A percentile compares a stretch with the other conserved stretches of the same genome.
These are phyloP conservation scores for Pimephales promelas DNA, from an alignment of 2,113 vertebrate genomes.

Conservation along the genomic window DNA sequence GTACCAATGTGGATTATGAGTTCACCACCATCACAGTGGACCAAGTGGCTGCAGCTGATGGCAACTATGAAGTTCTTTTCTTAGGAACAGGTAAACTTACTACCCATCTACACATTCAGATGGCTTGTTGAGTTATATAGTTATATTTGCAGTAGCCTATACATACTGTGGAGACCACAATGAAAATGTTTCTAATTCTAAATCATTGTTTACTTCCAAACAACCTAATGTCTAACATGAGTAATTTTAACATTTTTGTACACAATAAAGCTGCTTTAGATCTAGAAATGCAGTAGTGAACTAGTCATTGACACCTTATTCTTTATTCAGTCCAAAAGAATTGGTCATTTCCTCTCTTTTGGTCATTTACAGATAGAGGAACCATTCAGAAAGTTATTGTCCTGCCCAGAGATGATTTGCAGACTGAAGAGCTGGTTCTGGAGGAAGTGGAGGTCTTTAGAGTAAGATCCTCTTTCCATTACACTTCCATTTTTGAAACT, in stretches of 20 bases:
- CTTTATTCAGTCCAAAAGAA: neutral
- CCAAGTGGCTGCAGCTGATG: conserved; percentile 95
- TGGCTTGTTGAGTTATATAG: neutral
- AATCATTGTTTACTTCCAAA: neutral
- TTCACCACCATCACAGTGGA: conserved; percentile 97
- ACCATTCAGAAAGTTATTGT: conserved; percentile 98
- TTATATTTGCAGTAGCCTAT: neutral
- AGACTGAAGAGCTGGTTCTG: conserved; percentile 94
- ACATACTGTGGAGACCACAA: neutral
- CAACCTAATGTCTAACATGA: too few species aligned
- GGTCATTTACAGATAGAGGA: conserved; percentile 82
- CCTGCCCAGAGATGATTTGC: conserved; percentile 92
- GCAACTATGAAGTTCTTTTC: conserved; percentile 98
- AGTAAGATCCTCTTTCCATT: conserved; percentile 25
- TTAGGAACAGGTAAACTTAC: conserved; percentile 90
- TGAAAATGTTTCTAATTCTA: neutral
- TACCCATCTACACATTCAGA: neutral
- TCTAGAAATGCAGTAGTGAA: neutral
- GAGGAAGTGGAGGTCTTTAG: conserved; percentile 98
- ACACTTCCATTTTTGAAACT: neutral
- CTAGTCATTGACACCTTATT: neutral
- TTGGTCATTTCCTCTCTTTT: neutral
- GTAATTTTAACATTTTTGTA: too few species aligned
- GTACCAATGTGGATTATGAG: conserved; percentile 92
- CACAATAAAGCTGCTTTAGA: neutral